These are phyloP conservation scores for Mobula hypostoma DNA, from an alignment of 2,113 vertebrate genomes.

Conservation along the genomic window DNA sequence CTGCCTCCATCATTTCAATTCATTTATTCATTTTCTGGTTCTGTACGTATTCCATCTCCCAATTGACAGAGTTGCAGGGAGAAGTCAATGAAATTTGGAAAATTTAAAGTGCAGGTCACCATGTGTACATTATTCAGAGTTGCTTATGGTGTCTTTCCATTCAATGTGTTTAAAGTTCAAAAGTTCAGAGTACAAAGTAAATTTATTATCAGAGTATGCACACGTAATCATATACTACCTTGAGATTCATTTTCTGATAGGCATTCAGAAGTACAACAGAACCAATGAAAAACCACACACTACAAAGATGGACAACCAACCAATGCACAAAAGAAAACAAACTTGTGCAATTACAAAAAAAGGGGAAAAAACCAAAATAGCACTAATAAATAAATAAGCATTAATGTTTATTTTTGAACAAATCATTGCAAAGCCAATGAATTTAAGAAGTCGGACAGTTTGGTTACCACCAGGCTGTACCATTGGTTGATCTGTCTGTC, in stretches of 20 bases:
- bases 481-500: neutral
- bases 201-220: too few relatives aligned
- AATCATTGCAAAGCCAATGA: neutral
- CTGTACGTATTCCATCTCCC: neutral
- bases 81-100: neutral
- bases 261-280: too few relatives aligned
- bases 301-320: too few relatives aligned
- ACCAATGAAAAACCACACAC: too few relatives aligned
- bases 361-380: too few relatives aligned
- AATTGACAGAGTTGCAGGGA: neutral
- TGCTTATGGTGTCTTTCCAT: neutral
- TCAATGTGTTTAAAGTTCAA: neutral
- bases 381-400: too few relatives aligned
- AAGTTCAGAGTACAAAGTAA: too few relatives aligned
- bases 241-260: too few relatives aligned
- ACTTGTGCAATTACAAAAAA: too few relatives aligned
- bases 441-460: neutral
- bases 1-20: neutral
- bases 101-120: neutral
- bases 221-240: too few relatives aligned
- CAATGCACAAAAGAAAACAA: too few relatives aligned
- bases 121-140: neutral
- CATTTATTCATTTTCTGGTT: neutral
- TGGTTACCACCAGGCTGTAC: too few relatives aligned
- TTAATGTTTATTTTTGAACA: neutral